phyloP scores from a whole-genome alignment of 2,888 invertebrate species.

The Ophion slaviceki region DNA sequence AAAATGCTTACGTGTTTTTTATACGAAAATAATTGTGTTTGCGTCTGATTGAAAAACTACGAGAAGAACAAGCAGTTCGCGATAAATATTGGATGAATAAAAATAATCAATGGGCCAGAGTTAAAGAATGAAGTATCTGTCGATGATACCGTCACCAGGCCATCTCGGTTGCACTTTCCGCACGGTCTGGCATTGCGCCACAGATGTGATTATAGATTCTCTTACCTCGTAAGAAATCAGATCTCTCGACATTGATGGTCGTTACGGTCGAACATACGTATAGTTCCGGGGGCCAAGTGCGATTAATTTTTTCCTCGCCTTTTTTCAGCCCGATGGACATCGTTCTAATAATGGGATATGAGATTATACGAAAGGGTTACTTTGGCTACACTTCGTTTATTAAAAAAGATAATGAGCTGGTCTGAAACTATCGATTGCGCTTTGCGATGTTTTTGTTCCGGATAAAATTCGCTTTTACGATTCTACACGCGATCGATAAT shows the following conservation, averaged over 20 bases:
- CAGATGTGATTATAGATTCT: not conserved
- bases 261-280: not conserved
- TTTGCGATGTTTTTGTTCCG: not conserved
- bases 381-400: not conserved
- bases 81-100: not conserved
- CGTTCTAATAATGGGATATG: not conserved
- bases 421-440: not conserved
- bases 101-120: not conserved
- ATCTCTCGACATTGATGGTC: not conserved
- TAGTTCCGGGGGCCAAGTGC: not conserved
- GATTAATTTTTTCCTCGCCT: not conserved
- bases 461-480: constrained; percentile 3
- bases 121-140: not conserved
- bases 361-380: not conserved
- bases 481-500: constrained; percentile 38
- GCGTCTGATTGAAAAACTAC: not conserved
- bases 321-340: not conserved
- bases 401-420: not conserved
- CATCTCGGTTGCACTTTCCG: not conserved
- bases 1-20: not conserved
- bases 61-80: not conserved
- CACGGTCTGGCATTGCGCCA: not conserved
- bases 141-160: not conserved
- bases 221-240: not conserved
- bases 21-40: not conserved